A percentile compares a stretch with the other conserved stretches of the same genome.
phyloP scores from a whole-genome alignment of 2,888 invertebrate genomes.

The Drosophila fulvimacula region DNA sequence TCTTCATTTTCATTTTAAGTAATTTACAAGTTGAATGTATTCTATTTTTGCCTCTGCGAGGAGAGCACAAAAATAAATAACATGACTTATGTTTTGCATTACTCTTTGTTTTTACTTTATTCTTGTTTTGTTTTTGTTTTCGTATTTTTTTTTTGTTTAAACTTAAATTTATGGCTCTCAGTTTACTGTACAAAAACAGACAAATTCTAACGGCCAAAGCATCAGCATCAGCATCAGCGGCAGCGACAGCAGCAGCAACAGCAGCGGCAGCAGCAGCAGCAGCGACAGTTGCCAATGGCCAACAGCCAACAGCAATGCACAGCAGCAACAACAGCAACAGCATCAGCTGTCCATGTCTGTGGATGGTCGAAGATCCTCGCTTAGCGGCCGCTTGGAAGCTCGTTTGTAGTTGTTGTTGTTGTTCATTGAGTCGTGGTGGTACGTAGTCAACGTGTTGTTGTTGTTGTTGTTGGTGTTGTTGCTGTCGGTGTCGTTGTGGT shows the following conservation, averaged over 20 bases:
- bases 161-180: slow-evolving; percentile 78
- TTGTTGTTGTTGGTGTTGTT: slow-evolving; percentile 23
- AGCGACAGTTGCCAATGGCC: slow-evolving; percentile 15
- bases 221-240: slow-evolving; percentile 32
- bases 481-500: slow-evolving; percentile 35
- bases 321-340: slow-evolving; percentile 38
- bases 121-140: slow-evolving; percentile 17
- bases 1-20: slow-evolving; percentile 45
- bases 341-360: slow-evolving; percentile 30
- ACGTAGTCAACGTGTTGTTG: slow-evolving; percentile 35
- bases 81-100: slow-evolving; percentile 63
- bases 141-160: slow-evolving; percentile 39
- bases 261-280: slow-evolving; percentile 21
- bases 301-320: slow-evolving; percentile 50
- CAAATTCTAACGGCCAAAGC: slow-evolving; percentile 68
- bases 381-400: slow-evolving; percentile 71
- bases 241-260: not conserved
- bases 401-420: slow-evolving; percentile 58
- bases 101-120: slow-evolving; percentile 32
- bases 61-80: slow-evolving; percentile 61
- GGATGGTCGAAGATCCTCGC: slow-evolving; percentile 21
- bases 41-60: slow-evolving; percentile 41
- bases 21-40: slow-evolving; percentile 76
- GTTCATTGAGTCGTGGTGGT: slow-evolving; percentile 31
- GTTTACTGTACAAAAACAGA: slow-evolving; percentile 75